Conservation (phyloP, 1,140 invertebrate species). For the Meloidogyne chitwoodi region DNA sequence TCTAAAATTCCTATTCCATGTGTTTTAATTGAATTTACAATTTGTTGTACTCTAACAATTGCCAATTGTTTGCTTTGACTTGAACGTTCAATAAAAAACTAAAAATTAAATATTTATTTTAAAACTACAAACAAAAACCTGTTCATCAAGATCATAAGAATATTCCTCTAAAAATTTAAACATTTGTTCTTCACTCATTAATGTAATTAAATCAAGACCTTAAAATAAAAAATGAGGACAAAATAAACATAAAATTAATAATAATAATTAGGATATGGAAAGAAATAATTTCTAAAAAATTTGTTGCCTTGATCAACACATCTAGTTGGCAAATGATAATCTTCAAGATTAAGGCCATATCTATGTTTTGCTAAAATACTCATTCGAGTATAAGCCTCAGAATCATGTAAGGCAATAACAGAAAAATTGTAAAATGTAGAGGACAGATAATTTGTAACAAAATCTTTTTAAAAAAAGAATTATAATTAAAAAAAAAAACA, state of each 20-base stretch:
- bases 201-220: constrained; percentile 85
- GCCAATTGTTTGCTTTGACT: constrained; percentile 85
- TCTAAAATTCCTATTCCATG: constrained; percentile 97
- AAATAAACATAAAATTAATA: no score
- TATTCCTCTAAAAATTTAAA: constrained; percentile 85
- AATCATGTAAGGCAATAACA: constrained; percentile 91
- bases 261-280: no score
- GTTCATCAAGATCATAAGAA: constrained; percentile 92
- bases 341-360: constrained; percentile 72
- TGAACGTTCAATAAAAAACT: constrained; percentile 83
- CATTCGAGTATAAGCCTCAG: constrained; percentile 95
- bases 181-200: constrained; percentile 88
- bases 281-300: background rate
- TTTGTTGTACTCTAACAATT: constrained; percentile 88
- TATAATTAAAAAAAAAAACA: background rate
- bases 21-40: constrained; percentile 93
- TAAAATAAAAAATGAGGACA: no score
- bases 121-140: constrained; percentile 63
- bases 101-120: constrained; percentile 26
- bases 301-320: constrained; percentile 82
- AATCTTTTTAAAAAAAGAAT: constrained; percentile 16
- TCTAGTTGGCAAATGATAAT: constrained; percentile 89
- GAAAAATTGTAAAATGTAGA: constrained; percentile 95
- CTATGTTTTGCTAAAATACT: constrained; percentile 81
- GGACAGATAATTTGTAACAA: constrained; percentile 66